Base-by-base conservation (phyloP, 1,140 invertebrate genomes). In the Drosophila ananassae region DNA sequence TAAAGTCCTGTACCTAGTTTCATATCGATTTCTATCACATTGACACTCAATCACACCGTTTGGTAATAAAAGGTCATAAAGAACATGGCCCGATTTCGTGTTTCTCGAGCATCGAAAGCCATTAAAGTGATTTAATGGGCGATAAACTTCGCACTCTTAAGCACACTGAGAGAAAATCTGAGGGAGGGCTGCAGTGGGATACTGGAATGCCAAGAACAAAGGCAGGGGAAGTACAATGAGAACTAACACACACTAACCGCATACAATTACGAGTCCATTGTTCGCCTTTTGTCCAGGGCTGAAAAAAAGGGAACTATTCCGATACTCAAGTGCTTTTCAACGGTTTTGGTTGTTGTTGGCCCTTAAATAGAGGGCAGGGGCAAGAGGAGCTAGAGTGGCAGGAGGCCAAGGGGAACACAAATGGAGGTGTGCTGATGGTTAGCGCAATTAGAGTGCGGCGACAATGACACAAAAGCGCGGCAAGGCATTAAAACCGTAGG, bases 391-490 rank as follows among this genome's bases (percentile, higher is more conserved):
- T 3, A 13, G n/a, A 0, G 2, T 37, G 28, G 28, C 17, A 13
- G 17, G 12, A 39, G 12, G 9, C n/a, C n/a, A 6, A 17, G 34
- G 32, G 46, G 52, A 9, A 12, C 34, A 13, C 17, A n/a, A 46
- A 44, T 32, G 37, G 62, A 48, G 50, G 60, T 71, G 62, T 59
- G 61, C 66, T 55, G 75, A 81, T 34, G 83, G 83, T 89, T 76
- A 73, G 73, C 72, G 87, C 87, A 90, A 90, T 90, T 90, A 90
- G 87, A 84, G 76, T 73, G 63, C 81, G 87, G 63, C 71, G 87
- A 80, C 85, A 87, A 82, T 87, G 82, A 87, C 83, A 85, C 82
- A 90, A 87, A 84, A 85, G 73, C 78, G 82, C 78, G 83, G 64
- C 67, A 60, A 63, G 77, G 81, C 81, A 64, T 62, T 72, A 46